These are phyloP conservation scores for Sphaerophoria taeniata DNA, from an alignment of 2,888 invertebrate genomes.

Conservation along the genomic window DNA sequence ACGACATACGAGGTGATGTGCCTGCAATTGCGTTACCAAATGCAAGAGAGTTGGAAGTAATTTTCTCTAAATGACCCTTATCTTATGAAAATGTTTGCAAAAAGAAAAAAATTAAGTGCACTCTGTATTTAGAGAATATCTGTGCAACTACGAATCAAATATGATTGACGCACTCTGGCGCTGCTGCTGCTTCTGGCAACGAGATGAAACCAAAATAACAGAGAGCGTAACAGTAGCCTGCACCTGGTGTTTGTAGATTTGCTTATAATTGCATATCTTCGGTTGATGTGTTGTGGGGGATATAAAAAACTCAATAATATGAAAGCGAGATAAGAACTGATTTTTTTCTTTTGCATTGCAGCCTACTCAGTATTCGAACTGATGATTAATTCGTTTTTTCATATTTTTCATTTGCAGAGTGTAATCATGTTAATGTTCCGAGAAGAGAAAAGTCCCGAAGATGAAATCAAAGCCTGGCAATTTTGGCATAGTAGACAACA, in stretches of 20 bases:
- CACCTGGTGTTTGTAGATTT: conserved; percentile 30
- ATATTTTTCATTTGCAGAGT: conserved; percentile 89
- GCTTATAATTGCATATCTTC: conserved; percentile 48
- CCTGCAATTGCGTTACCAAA: conserved; percentile 55
- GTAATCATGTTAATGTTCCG: conserved; percentile 99
- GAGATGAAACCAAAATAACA: conserved; percentile 24
- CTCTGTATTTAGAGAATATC: no score
- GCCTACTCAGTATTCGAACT: conserved; percentile 9
- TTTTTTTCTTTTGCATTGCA: no score
- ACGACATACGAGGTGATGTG: conserved; percentile 59
- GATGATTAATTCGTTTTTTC: conserved; percentile 5
- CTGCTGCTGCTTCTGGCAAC: background rate
- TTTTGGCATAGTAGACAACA: conserved; percentile 99
- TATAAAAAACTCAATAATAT: conserved; percentile 53
- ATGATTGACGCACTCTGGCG: conserved; percentile 47
- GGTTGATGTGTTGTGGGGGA: conserved; percentile 17
- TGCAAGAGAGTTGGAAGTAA: conserved; percentile 56
- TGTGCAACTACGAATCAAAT: conserved; percentile 45
- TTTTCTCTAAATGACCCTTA: conserved; percentile 72
- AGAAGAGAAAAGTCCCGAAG: conserved; percentile 98
- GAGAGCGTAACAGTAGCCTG: background rate
- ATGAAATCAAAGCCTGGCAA: conserved; percentile 99
- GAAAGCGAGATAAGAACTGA: no score
- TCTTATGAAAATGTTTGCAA: conserved; percentile 44
- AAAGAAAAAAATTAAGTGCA: conserved; percentile 8